A percentile compares a stretch with the other conserved stretches of the same genome.
These are phyloP conservation scores for Miopithecus talapoin DNA, from an alignment of 2,797 vertebrate species.

Conservation along the genomic window DNA sequence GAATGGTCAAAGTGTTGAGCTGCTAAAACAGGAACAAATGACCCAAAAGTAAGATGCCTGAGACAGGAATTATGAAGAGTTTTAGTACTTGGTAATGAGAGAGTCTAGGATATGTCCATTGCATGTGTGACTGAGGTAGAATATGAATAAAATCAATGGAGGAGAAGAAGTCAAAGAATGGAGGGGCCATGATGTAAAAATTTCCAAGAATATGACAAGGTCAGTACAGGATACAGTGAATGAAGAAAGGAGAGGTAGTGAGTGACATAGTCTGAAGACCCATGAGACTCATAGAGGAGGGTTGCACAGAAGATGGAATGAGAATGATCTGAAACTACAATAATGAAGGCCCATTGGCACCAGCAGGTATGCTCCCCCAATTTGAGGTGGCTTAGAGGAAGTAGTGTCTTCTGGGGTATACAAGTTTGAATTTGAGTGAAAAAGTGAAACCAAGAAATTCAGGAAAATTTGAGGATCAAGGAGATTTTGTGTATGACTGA, in stretches of 20 bases:
- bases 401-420: background rate
- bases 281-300: background rate
- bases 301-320: background rate
- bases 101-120: background rate
- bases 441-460: background rate
- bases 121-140: background rate
- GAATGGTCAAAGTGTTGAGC: background rate
- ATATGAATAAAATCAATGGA: background rate
- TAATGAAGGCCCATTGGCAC: rapidly evolving
- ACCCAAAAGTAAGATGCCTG: background rate
- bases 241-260: background rate
- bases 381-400: background rate
- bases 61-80: background rate
- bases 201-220: background rate
- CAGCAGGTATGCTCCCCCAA: rapidly evolving
- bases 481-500: background rate
- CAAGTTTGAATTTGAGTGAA: background rate
- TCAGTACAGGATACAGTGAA: background rate
- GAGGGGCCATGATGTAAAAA: background rate
- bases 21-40: background rate
- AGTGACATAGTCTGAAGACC: rapidly evolving
- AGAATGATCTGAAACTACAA: background rate
- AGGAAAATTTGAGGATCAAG: background rate
- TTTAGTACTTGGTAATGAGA: background rate
- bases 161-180: background rate